These are phyloP conservation scores for Zingel zingel DNA, from an alignment of 2,113 vertebrate species.

Conservation along the genomic window DNA sequence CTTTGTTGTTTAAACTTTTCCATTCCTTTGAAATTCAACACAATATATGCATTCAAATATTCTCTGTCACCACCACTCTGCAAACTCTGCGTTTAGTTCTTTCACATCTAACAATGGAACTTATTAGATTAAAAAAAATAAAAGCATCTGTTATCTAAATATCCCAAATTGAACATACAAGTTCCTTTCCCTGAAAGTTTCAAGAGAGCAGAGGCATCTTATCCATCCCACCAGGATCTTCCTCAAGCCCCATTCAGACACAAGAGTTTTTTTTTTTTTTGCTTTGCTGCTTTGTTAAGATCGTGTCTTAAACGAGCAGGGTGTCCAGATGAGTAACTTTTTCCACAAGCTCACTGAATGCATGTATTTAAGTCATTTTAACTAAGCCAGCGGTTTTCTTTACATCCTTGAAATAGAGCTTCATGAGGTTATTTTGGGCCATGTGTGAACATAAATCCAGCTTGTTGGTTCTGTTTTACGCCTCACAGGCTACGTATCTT, in stretches of 20 bases:
- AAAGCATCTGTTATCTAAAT: constrained; percentile 13
- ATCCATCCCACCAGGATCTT: constrained; percentile 2
- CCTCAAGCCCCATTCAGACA: background rate
- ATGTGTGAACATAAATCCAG: constrained; percentile 16
- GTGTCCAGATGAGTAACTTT: background rate
- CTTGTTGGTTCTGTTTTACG: constrained; percentile 32
- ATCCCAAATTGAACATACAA: background rate
- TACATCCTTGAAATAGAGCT: constrained; percentile 27
- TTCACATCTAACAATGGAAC: background rate
- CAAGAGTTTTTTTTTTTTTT: background rate
- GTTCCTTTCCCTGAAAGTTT: constrained; percentile 12
- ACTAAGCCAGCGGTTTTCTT: background rate
- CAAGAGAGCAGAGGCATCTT: constrained; percentile 42
- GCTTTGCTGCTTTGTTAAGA: background rate
- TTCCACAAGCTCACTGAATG: constrained; percentile 10
- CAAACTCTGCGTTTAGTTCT: background rate
- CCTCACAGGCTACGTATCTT: constrained; percentile 1
- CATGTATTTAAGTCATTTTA: constrained; percentile 16
- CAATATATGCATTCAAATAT: background rate
- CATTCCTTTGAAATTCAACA: background rate
- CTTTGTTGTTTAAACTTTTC: background rate
- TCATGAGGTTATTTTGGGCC: constrained; percentile 13
- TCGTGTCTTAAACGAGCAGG: background rate
- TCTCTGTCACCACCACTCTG: background rate
- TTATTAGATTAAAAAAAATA: background rate